Base-by-base conservation (phyloP, 2,797 vertebrate species). In the Chelon labrosus region DNA sequence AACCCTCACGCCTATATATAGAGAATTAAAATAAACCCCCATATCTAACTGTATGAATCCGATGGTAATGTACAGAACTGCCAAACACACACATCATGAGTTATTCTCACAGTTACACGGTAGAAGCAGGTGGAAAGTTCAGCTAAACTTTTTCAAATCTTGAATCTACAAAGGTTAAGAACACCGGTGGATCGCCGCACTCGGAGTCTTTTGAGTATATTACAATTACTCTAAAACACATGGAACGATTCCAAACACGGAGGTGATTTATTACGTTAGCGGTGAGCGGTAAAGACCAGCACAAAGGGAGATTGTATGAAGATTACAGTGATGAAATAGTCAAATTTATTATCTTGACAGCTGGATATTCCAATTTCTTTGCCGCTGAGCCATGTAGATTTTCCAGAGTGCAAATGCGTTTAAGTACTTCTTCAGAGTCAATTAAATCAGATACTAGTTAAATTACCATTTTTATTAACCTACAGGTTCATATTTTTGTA, bases 391-490 rank as follows among this genome's bases (percentile, higher is more conserved):
- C 90, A 88, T 90, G 91, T 92, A 85, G 82, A 89, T 91, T 91
- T 91, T 91, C 86, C 85, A 82, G 74, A 91, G 89, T 75, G 88
- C 90, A 92, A 92, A 94, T 88, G 92, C 73, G 76, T 92, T 94
- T 90, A 93, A 91, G 88, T 89, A 89, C 87, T 93, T 89, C 88
- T 89, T 92, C 85, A 89, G 90, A 92, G 86, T 84, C 90, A 92
- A 90, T 92, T 92, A 90, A 94, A 93, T 93, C 89, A 92, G 92
- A 92, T 89, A 91, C 85, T 87, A 91, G 84, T 90, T 92, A 89
- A 92, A 93, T 93, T 93, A 92, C 83, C 88, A 94, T 92, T 93
- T 93, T 88, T 92, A 93, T 93, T 94, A 91, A 94, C 89, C 88
- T 85, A 86, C 77, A 90, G 88, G 89, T 93, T 92, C 91, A 87